phyloP scores from a whole-genome alignment of 2,113 vertebrate species.

The Calyptomena viridis region DNA sequence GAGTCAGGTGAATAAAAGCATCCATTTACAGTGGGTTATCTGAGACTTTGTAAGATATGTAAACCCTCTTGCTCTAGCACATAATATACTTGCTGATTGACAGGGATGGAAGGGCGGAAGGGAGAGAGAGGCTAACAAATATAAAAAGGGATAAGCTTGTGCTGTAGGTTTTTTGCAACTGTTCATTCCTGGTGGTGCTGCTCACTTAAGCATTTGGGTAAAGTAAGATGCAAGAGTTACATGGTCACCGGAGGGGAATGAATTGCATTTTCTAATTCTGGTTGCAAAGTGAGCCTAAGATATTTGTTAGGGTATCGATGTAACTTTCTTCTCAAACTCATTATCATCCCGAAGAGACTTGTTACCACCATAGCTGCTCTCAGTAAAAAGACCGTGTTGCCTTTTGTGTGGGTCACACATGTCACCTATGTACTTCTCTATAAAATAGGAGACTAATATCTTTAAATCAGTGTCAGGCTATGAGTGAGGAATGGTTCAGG shows the following conservation, averaged over 20 bases:
- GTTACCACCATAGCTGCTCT: neutral
- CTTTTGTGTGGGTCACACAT: neutral
- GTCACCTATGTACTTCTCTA: neutral
- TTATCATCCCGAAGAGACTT: neutral
- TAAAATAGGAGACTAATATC: neutral
- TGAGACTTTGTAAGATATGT: neutral
- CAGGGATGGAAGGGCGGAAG: neutral
- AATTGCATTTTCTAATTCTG: neutral
- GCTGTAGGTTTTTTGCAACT: neutral
- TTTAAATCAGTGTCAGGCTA: neutral
- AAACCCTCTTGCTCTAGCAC: neutral
- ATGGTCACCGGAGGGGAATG: fast-evolving
- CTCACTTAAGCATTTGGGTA: neutral
- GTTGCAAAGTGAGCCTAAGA: neutral
- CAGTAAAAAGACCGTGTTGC: neutral
- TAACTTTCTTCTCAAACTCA: neutral
- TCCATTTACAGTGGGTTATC: neutral
- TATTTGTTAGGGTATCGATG: neutral
- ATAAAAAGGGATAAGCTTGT: neutral
- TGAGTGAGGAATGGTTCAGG: neutral
- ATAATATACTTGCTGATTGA: neutral
- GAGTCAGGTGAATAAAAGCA: neutral
- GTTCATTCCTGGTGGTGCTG: neutral
- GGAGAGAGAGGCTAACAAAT: neutral
- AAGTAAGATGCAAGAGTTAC: neutral